Evolutionary conservation across 2,797 vertebrate species (phyloP).

Genomic region (Sorex maritimensis): DNA sequence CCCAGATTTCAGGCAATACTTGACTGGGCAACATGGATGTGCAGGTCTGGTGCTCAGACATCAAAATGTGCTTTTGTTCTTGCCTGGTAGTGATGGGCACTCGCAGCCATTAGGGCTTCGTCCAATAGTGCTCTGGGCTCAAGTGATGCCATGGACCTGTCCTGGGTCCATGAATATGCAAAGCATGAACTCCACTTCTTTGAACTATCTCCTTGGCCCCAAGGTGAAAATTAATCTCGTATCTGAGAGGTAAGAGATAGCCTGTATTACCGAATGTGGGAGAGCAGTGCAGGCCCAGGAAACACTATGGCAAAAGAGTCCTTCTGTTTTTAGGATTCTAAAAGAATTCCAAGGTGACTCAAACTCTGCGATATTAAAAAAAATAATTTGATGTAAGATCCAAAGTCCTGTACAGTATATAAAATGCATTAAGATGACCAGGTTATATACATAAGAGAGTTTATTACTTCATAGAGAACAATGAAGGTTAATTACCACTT

Average conservation of each 20-base stretch:
- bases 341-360: conserved; percentile 32
- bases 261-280: neutral
- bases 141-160: too few species aligned
- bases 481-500: neutral
- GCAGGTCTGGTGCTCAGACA: too few species aligned
- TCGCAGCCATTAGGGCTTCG: too few species aligned
- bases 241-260: conserved; percentile 14
- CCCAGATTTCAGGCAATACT: too few species aligned
- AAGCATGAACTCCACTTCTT: too few species aligned
- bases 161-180: too few species aligned
- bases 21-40: too few species aligned
- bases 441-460: neutral
- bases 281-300: neutral
- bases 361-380: neutral
- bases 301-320: neutral
- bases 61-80: too few species aligned
- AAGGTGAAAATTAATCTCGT: conserved; percentile 46
- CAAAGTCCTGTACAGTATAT: neutral
- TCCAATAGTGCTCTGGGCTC: too few species aligned
- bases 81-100: too few species aligned
- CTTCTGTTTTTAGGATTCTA: conserved; percentile 16
- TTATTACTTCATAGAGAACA: neutral
- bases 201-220: neutral
- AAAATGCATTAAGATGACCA: neutral
- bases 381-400: neutral